These are phyloP conservation scores for Aegotheles bennettii DNA, from an alignment of 2,113 vertebrate genomes.

Conservation along the genomic window DNA sequence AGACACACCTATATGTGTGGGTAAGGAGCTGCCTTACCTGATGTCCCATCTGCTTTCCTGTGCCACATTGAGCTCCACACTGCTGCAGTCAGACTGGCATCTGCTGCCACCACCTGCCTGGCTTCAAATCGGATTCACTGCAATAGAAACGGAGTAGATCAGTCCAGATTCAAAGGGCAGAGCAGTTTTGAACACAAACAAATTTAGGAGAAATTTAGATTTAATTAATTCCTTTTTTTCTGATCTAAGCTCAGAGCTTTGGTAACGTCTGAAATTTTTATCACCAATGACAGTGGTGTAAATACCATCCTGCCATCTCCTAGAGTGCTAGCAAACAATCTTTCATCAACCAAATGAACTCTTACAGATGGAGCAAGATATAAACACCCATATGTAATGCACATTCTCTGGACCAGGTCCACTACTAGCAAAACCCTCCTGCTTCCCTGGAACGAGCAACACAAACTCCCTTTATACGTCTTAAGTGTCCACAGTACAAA, in stretches of 20 bases:
- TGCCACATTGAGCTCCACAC: neutral
- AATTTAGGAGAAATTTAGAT: neutral
- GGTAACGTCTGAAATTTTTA: constrained; percentile 28
- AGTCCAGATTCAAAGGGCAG: neutral
- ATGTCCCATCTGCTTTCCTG: accelerated
- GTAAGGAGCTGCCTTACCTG: neutral
- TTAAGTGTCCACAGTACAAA: constrained; percentile 31
- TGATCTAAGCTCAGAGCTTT: neutral
- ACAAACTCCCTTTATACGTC: constrained; percentile 17
- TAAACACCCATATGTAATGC: constrained; percentile 50
- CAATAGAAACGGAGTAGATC: neutral
- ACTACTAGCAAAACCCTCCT: constrained; percentile 23
- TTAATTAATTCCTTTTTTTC: neutral
- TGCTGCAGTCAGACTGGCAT: neutral
- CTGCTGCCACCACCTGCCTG: neutral
- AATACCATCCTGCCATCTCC: constrained; percentile 46
- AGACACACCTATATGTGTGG: neutral
- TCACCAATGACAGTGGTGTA: constrained; percentile 30
- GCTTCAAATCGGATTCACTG: neutral
- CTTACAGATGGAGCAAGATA: constrained; percentile 16
- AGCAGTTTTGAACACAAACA: neutral
- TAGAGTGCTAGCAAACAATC: constrained; percentile 45
- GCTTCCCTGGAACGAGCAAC: constrained; percentile 38
- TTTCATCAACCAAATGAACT: constrained; percentile 51
- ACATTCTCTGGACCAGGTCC: constrained; percentile 51